These are phyloP conservation scores for Penelope pileata DNA, from an alignment of 2,113 vertebrate species.

Conservation along the genomic window DNA sequence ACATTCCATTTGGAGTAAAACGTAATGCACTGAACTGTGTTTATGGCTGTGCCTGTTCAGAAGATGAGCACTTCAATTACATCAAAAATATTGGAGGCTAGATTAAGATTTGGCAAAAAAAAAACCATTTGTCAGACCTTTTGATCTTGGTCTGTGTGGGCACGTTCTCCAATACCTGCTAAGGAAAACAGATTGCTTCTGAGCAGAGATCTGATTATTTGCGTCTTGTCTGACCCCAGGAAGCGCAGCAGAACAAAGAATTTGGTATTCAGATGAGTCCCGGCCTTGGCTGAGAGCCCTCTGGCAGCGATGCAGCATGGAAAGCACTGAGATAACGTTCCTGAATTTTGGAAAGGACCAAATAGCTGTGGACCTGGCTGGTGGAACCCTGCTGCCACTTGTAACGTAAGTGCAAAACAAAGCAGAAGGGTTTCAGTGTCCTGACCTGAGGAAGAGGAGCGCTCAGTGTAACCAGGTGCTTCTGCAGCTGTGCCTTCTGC, in stretches of 20 bases:
- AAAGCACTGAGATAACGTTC: neutral
- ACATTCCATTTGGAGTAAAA: neutral
- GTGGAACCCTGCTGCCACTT: neutral
- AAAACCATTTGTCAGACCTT: neutral
- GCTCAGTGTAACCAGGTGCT: neutral
- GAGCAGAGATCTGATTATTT: neutral
- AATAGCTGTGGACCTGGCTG: accelerated
- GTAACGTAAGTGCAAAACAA: neutral
- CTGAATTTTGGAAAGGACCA: neutral
- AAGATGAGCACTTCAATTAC: neutral
- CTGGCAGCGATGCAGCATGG: neutral
- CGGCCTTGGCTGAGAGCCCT: neutral
- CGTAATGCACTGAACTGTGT: neutral
- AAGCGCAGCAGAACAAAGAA: slow-evolving; percentile 5
- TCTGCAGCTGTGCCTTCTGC: neutral
- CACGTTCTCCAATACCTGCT: neutral
- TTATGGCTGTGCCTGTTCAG: neutral
- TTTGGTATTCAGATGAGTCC: neutral
- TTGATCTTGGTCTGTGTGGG: neutral
- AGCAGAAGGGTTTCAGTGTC: neutral
- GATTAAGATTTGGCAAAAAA: neutral
- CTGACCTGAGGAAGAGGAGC: neutral
- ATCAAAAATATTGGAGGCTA: neutral
- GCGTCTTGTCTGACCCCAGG: neutral
- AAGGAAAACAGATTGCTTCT: neutral